These are phyloP conservation scores for Caranx melampygus DNA, from an alignment of 2,113 vertebrate species.

Conservation along the genomic window DNA sequence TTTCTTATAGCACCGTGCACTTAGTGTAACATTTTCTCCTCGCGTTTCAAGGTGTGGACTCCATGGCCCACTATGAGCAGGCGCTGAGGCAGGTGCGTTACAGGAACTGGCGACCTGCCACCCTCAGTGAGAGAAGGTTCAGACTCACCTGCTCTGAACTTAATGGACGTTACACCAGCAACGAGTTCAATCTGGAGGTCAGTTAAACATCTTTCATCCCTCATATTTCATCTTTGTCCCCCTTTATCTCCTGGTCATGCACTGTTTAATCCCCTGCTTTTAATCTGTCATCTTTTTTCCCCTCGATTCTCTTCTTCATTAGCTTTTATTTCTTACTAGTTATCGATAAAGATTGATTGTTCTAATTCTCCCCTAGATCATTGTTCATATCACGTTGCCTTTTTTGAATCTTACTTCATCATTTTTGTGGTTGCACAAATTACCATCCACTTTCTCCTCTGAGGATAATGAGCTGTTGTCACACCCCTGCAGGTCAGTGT, in stretches of 20 bases:
- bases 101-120: slow-evolving; percentile 86
- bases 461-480: slow-evolving; percentile 16
- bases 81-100: slow-evolving; percentile 91
- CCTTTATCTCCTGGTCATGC: background rate
- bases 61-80: slow-evolving; percentile 92
- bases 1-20: background rate
- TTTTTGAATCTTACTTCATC: background rate
- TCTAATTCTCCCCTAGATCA: background rate
- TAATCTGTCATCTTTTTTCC: background rate
- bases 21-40: background rate
- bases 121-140: slow-evolving; percentile 87
- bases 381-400: background rate
- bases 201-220: slow-evolving; percentile 10
- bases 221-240: background rate
- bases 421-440: background rate
- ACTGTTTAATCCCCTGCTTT: background rate
- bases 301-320: background rate
- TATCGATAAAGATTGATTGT: background rate
- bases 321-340: background rate
- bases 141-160: slow-evolving; percentile 95
- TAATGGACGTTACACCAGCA: slow-evolving; percentile 95
- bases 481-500: slow-evolving; percentile 86
- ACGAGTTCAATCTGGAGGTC: slow-evolving; percentile 94
- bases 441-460: background rate
- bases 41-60: slow-evolving; percentile 90